Evolutionary conservation across 2,888 invertebrate species (phyloP), one percentile per base, ranked within the genome.

Genomic region (Zootermopsis nevadensis): DNA sequence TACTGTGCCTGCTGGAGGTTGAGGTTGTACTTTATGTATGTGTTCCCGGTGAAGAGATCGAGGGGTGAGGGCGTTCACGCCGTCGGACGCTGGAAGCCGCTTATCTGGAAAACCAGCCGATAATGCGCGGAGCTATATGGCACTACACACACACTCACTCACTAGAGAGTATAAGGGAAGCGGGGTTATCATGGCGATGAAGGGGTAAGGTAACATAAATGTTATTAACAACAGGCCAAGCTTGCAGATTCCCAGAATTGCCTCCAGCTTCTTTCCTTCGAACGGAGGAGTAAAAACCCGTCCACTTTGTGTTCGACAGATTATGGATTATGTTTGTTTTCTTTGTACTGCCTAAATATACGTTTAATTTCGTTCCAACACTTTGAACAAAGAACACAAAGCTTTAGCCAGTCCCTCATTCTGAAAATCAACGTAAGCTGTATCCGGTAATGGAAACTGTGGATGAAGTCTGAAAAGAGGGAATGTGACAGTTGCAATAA

Each of bases 41-140:
- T 69, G 33, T 2, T 0, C 27, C 15, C 10, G 33, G 69, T 31
- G 33, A 15, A 31, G 10, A 22, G 69, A 30, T 12, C n/a, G 3
- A 15, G n/a, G 8, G 27, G 8, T 22, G n/a, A 42, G 31, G 38
- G 33, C 0, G 38, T 38, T n/a, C 35, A 74, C 38, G 42, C 74
- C 74, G 74, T 38, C 74, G n/a, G 74, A 15, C 35, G 74, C 74
- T 42, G 38, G 74, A 74, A 74, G 74, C 74, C 74, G 74, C 74
- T 74, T 74, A 74, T 42, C 74, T 74, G 38, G 35, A n/a, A 74
- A 74, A 74, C 74, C 42, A 74, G 19, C 74, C 74, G 74, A 74
- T 74, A 74, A 74, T 74, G 42, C 74, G 42, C 2, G 19, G 74
- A n/a, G 10, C 42, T 24, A 38, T n/a, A 74, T 74, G 38, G 35